A percentile compares a stretch with the other conserved stretches of the same genome.
Conservation (phyloP, 2,113 vertebrate genomes). For the Nettapus auritus region DNA sequence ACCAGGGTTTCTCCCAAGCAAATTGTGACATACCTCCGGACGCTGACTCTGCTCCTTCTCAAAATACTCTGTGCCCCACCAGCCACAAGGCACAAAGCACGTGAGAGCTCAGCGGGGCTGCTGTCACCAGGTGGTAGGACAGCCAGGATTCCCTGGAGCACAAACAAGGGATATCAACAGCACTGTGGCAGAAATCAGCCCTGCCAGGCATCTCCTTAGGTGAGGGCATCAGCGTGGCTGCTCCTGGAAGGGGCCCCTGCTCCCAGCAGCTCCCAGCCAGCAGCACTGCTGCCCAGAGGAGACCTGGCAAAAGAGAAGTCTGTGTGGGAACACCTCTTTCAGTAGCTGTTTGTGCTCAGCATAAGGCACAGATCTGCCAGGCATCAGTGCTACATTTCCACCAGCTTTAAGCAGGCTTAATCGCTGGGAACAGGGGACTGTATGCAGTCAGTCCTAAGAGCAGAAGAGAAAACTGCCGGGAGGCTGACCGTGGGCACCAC, state of each 20-base stretch:
- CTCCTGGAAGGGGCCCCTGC: not conserved
- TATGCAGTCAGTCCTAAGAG: not conserved
- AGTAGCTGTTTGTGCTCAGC: not conserved
- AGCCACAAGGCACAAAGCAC: not conserved
- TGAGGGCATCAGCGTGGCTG: not conserved
- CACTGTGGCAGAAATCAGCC: not conserved
- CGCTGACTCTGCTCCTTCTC: not conserved
- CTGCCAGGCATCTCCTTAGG: not conserved
- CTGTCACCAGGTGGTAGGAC: not conserved
- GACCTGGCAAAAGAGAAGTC: not conserved
- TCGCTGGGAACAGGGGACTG: not conserved
- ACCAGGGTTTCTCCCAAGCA: not conserved
- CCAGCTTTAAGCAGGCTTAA: not conserved
- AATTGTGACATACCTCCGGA: not conserved
- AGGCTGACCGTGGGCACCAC: not conserved
- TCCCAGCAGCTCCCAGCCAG: not conserved
- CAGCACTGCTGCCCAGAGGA: not conserved
- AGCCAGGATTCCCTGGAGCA: not conserved
- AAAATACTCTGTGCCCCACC: not conserved
- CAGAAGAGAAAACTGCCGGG: accelerated
- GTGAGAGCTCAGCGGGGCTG: not conserved
- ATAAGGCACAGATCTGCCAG: not conserved
- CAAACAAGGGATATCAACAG: not conserved
- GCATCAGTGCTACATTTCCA: not conserved
- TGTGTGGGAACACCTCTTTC: not conserved